Percentiles rank a stretch among this genome's conserved stretches.
Conservation (phyloP, 2,113 vertebrate genomes). For the Ageneiosus marmoratus region DNA sequence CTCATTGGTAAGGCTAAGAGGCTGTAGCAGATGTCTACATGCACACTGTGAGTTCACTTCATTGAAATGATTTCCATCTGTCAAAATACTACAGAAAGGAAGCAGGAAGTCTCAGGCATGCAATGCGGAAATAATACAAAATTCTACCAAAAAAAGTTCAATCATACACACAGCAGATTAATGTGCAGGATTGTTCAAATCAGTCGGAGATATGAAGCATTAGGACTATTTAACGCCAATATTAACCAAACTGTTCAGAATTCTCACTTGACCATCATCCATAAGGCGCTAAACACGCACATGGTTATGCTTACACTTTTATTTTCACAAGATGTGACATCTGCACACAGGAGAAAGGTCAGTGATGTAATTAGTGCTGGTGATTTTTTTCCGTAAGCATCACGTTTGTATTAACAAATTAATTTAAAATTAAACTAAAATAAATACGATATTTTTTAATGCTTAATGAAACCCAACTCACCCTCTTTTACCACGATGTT, state of each 20-base stretch:
- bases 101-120: not conserved
- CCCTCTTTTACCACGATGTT: too few relatives aligned
- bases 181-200: not conserved
- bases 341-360: not conserved
- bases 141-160: not conserved
- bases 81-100: not conserved
- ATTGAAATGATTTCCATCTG: not conserved
- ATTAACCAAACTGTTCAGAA: not conserved
- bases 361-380: not conserved
- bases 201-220: not conserved
- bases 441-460: too few relatives aligned
- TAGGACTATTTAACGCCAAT: not conserved
- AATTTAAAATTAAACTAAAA: too few relatives aligned
- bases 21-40: not conserved
- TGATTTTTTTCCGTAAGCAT: not conserved
- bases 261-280: not conserved
- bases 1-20: not conserved
- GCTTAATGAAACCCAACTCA: too few relatives aligned
- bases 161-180: not conserved
- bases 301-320: not conserved
- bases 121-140: not conserved
- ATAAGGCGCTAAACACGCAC: not conserved
- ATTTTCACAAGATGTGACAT: not conserved
- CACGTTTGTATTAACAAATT: not conserved
- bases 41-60: not conserved